Percentiles rank a stretch among this genome's conserved stretches.
phyloP scores from a whole-genome alignment of 2,888 invertebrate genomes.

The Spilosoma lubricipeda region DNA sequence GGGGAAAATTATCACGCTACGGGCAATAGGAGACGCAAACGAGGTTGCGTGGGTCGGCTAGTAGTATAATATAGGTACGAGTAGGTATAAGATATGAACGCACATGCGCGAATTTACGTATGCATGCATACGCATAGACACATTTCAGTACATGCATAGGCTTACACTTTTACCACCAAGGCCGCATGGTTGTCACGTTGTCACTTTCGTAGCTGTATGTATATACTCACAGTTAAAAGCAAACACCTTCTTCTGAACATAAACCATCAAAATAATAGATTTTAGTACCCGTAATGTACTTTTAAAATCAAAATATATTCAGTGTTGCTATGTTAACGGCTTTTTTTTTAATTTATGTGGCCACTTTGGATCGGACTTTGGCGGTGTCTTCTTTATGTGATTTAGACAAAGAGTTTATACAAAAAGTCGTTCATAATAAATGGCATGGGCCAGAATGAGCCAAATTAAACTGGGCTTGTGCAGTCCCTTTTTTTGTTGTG shows the following conservation, averaged over 20 bases:
- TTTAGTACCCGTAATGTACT: conserved; percentile 44
- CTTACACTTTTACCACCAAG: neutral
- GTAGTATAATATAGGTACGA: neutral
- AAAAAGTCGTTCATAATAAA: conserved; percentile 70
- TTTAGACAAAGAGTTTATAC: conserved; percentile 62
- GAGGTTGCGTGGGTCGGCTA: no score
- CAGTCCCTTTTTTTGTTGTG: conserved; percentile 59
- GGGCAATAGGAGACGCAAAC: no score
- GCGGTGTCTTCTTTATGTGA: conserved; percentile 58
- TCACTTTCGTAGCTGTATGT: conserved; percentile 39
- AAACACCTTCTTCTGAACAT: conserved; percentile 24
- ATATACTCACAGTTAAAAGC: conserved; percentile 32
- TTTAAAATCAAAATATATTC: conserved; percentile 43
- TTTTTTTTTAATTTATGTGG: conserved; percentile 32
- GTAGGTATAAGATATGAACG: no score
- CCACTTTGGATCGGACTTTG: conserved; percentile 52
- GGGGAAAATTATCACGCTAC: no score
- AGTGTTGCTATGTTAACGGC: conserved; percentile 37
- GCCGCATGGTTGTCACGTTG: no score
- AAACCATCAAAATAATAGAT: conserved; percentile 28
- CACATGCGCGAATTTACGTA: neutral
- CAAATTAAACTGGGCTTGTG: conserved; percentile 63
- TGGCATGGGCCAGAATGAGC: conserved; percentile 68
- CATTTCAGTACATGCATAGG: neutral
- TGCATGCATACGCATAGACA: neutral